These are phyloP conservation scores for Steatornis caripensis DNA, from an alignment of 2,113 vertebrate species.

Conservation along the genomic window DNA sequence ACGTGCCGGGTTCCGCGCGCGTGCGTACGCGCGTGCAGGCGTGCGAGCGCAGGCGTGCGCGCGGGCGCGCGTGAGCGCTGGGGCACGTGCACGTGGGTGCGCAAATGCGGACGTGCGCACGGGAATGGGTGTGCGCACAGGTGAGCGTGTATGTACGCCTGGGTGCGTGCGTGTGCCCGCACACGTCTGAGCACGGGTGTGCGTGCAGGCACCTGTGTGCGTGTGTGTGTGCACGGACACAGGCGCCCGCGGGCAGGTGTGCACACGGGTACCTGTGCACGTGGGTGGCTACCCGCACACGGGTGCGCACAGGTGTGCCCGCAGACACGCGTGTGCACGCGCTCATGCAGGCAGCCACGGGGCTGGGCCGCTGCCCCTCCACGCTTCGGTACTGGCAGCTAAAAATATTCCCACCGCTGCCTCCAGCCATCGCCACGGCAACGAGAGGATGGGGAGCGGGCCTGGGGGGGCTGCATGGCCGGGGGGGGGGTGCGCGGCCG, in stretches of 20 bases:
- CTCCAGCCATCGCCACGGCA: not conserved
- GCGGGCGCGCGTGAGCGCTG: too few relatives aligned
- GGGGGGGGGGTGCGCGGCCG: not conserved
- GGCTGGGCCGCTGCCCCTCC: not conserved
- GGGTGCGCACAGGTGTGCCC: not conserved
- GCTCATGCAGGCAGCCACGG: not conserved
- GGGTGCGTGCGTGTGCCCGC: too few relatives aligned
- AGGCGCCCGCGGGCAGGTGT: rapidly evolving
- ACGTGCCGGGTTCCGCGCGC: too few relatives aligned
- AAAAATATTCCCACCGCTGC: conserved; percentile 24
- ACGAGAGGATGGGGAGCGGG: not conserved
- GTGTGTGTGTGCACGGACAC: rapidly evolving
- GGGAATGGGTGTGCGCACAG: rapidly evolving
- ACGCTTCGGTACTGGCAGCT: not conserved
- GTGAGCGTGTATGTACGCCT: too few relatives aligned
- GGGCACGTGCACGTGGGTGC: not conserved
- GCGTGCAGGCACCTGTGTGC: too few relatives aligned
- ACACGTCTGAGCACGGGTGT: not conserved
- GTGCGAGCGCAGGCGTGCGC: not conserved
- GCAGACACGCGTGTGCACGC: not conserved
- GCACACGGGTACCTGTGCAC: rapidly evolving
- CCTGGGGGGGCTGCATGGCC: not conserved
- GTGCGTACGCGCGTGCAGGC: not conserved
- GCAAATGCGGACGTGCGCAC: not conserved
- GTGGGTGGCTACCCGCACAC: not conserved